Evolutionary conservation across 2,797 vertebrate genomes (phyloP).

Genomic region (Epinephelus malabaricus): DNA sequence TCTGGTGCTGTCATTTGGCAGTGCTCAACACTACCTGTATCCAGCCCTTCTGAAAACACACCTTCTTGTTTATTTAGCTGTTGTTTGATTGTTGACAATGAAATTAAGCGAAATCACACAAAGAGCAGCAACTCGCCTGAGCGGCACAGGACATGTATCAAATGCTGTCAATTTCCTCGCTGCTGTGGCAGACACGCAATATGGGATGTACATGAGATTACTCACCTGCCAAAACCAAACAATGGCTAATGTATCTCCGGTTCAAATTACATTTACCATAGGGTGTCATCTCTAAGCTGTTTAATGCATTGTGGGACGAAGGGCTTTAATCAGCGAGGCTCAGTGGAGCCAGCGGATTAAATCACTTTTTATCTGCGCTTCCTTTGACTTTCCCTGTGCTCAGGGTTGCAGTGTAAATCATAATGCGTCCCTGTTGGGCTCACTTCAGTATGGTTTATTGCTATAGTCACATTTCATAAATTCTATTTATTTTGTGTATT

Average conservation of each 20-base stretch:
- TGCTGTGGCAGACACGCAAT: constrained; percentile 54
- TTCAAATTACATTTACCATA: constrained; percentile 81
- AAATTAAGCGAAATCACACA: constrained; percentile 50
- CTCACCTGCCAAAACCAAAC: constrained; percentile 79
- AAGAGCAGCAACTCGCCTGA: constrained; percentile 26
- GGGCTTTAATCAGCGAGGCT: constrained; percentile 82
- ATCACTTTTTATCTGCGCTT: constrained; percentile 84
- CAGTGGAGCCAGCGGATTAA: constrained; percentile 81
- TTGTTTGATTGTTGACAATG: constrained; percentile 48
- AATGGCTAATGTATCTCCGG: constrained; percentile 79
- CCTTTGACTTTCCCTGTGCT: constrained; percentile 82
- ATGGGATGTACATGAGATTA: constrained; percentile 63
- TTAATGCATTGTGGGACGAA: constrained; percentile 82
- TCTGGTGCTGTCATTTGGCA: constrained; percentile 48
- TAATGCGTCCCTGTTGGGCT: constrained; percentile 79
- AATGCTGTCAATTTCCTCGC: constrained; percentile 60
- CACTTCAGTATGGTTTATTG: constrained; percentile 80
- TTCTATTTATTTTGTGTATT: constrained; percentile 79
- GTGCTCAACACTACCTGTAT: constrained; percentile 15
- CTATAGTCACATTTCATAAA: constrained; percentile 81
- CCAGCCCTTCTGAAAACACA: constrained; percentile 23
- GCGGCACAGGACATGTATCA: constrained; percentile 32
- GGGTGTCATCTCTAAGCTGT: constrained; percentile 83
- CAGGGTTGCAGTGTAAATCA: constrained; percentile 82
- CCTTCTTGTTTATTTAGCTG: constrained; percentile 54